Percentiles rank a stretch among this genome's conserved stretches.
Evolutionary conservation across 2,113 vertebrate species (phyloP).

Genomic region (Ictalurus punctatus): DNA sequence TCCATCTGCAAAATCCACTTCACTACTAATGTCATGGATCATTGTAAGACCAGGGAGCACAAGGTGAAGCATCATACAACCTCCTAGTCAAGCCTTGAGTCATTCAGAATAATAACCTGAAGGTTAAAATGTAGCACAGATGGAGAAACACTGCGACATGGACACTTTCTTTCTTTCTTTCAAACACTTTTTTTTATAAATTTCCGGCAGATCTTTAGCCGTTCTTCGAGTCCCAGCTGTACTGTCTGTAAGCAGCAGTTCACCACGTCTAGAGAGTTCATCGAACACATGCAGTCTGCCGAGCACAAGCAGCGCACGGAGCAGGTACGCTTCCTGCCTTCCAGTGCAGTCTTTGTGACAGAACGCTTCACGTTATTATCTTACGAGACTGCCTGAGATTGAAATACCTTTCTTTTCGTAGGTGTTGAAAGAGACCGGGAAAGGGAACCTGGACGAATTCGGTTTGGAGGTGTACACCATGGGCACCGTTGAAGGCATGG

Average conservation of each 20-base stretch:
- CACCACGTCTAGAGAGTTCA: slow-evolving; percentile 87
- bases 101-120: background rate
- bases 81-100: background rate
- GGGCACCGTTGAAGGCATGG: slow-evolving; percentile 75
- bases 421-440: slow-evolving; percentile 70
- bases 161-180: background rate
- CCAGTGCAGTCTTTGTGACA: background rate
- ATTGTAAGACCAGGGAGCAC: slow-evolving; percentile 88
- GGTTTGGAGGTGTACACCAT: slow-evolving; percentile 83
- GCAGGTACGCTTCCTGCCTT: slow-evolving; percentile 69
- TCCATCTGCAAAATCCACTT: slow-evolving; percentile 89
- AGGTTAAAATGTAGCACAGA: background rate
- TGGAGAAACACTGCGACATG: background rate
- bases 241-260: slow-evolving; percentile 88
- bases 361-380: background rate
- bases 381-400: background rate
- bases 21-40: slow-evolving; percentile 81
- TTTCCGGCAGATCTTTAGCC: slow-evolving; percentile 78
- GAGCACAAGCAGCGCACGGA: slow-evolving; percentile 86
- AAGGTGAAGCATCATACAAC: slow-evolving; percentile 75
- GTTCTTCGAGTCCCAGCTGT: slow-evolving; percentile 83
- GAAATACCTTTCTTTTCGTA: slow-evolving; percentile 18
- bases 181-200: background rate
- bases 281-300: slow-evolving; percentile 90
- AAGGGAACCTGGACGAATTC: slow-evolving; percentile 79